Base-by-base conservation (phyloP, 1,140 invertebrate genomes). In the Nasonia longicornis region DNA sequence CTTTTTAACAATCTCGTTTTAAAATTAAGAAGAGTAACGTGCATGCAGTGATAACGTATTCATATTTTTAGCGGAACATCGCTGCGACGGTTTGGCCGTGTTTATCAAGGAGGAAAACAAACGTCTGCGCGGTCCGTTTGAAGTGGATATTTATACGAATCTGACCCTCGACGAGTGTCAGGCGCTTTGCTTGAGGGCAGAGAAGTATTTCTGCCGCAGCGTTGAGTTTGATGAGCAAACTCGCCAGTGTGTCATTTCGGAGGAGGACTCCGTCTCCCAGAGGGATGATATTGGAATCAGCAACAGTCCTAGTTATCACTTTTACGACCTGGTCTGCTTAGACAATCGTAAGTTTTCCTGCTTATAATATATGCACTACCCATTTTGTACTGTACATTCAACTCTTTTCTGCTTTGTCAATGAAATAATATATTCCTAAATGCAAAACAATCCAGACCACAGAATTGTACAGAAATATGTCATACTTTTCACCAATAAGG, bases 31-130 rank as follows among this genome's bases (percentile, higher is more conserved):
- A 63, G 3, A 63, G 8, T 45, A 42, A 42, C 38, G 8, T 42
- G 38, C 8, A 38, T 38, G 38, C 38, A 42, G 38, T 42, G 38
- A 26, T 8, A 42, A 66, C 11, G 29, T 42, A 70, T 76, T 80
- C n/a, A 70, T 85, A 80, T 77, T 81, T 75, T 22, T 83, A 97
- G 96, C 95, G 76, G 96, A 97, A 87, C 91, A 95, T 83, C 92
- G 96, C 42, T 97, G 96, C 87, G 96, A 97, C 84, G 96, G 96
- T 1, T 89, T 96, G 66, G 94, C 95, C 0, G 95, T 97, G 4
- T 97, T 96, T 86, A 94, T 97, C 26, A 97, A 97, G 90, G 96
- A 97, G 91, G 95, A 96, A 89, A 96, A 96, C 86, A 96, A 96
- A 87, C 92, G 95, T n/a, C 91, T 97, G 10, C 95, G 95, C 42